A percentile compares a stretch with the other conserved stretches of the same genome.
phyloP scores from a whole-genome alignment of 2,113 vertebrate genomes.

The Scomber colias region DNA sequence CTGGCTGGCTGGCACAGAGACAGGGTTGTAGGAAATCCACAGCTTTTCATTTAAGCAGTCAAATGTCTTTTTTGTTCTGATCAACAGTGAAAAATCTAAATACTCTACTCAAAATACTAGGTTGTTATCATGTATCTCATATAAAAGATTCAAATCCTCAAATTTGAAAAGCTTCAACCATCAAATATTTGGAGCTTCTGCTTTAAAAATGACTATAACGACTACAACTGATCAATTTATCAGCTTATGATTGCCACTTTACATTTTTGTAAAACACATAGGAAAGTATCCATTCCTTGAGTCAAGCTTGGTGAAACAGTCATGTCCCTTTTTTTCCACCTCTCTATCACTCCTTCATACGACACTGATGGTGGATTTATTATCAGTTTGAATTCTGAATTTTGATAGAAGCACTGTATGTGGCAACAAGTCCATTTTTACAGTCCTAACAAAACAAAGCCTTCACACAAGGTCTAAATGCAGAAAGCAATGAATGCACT shows the following conservation, averaged over 20 bases:
- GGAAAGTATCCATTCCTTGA: slow-evolving; percentile 52
- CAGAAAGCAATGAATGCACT: background rate
- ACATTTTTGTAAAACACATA: too few relatives aligned
- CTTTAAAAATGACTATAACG: too few relatives aligned
- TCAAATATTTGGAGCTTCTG: too few relatives aligned
- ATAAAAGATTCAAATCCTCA: too few relatives aligned
- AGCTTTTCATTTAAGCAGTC: slow-evolving; percentile 10
- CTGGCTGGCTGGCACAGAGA: background rate
- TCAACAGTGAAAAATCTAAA: too few relatives aligned
- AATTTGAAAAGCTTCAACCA: too few relatives aligned
- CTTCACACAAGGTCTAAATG: background rate
- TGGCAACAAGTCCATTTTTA: slow-evolving; percentile 16
- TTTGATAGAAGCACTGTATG: background rate
- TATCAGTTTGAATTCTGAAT: slow-evolving; percentile 17
- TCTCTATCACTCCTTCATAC: slow-evolving; percentile 6
- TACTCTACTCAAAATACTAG: too few relatives aligned
- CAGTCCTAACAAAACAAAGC: background rate
- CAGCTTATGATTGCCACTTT: too few relatives aligned
- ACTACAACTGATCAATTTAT: too few relatives aligned
- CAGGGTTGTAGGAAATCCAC: slow-evolving; percentile 16
- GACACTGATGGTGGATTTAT: background rate
- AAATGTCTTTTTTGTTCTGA: too few relatives aligned
- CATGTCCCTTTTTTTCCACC: background rate
- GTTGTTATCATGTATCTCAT: too few relatives aligned
- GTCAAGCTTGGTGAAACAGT: background rate